Conservation (phyloP, 2,888 invertebrate genomes). For the Patella ulyssiponensis region DNA sequence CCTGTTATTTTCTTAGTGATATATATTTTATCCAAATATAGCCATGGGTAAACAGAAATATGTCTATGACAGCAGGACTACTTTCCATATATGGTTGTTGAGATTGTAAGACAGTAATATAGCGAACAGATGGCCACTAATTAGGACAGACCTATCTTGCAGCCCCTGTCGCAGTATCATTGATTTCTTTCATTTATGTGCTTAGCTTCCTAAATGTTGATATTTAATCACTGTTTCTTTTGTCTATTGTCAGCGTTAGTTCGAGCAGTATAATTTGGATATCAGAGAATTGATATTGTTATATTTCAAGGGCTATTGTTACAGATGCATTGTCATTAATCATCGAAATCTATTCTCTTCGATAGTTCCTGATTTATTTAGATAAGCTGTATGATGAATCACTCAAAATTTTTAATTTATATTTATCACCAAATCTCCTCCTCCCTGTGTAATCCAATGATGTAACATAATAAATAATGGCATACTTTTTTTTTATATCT, state of each 20-base stretch:
- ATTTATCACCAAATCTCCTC: too few relatives aligned
- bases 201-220: conserved; percentile 11
- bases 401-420: background rate
- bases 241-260: conserved; percentile 3
- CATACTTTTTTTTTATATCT: too few relatives aligned
- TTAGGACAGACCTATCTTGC: conserved; percentile 11
- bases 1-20: too few relatives aligned
- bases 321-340: background rate
- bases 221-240: conserved; percentile 13
- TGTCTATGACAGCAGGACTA: too few relatives aligned
- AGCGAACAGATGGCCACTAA: conserved; percentile 6
- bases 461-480: too few relatives aligned
- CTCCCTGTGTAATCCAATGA: too few relatives aligned
- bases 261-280: conserved; percentile 11
- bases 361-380: background rate
- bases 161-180: background rate
- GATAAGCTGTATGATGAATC: conserved; percentile 7
- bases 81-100: background rate
- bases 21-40: too few relatives aligned
- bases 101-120: background rate
- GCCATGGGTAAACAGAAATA: too few relatives aligned
- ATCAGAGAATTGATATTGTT: conserved; percentile 8
- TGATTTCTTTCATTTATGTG: conserved; percentile 9
- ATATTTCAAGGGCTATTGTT: conserved; percentile 6
- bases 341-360: background rate